Percentiles rank a stretch among this genome's conserved stretches.
Conservation (phyloP, 1,140 invertebrate genomes). For the Agraylea sexmaculata region DNA sequence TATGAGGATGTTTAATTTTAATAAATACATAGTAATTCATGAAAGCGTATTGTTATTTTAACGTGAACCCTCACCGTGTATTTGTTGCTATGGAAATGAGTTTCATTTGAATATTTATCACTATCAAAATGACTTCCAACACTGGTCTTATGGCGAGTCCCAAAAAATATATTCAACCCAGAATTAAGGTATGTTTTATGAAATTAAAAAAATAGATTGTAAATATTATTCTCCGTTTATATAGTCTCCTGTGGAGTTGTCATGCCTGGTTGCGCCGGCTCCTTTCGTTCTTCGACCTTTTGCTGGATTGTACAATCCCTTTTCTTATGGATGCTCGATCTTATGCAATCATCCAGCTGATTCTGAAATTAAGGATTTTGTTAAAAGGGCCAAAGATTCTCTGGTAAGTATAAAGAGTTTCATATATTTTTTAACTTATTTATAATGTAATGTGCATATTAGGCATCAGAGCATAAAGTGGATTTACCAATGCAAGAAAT, state of each 20-base stretch:
- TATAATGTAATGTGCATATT: constrained; percentile 8
- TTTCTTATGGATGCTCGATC: constrained; percentile 62
- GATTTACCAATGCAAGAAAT: constrained; percentile 39
- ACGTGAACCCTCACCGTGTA: too few relatives aligned
- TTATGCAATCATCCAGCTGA: constrained; percentile 73
- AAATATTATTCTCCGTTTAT: constrained; percentile 11
- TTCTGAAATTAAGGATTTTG: constrained; percentile 56
- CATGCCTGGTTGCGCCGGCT: constrained; percentile 41
- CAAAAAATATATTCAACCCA: neutral
- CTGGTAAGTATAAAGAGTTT: constrained; percentile 40
- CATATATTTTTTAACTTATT: neutral
- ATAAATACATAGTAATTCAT: too few relatives aligned
- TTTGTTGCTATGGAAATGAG: neutral
- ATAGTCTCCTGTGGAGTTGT: constrained; percentile 27
- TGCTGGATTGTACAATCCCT: constrained; percentile 67
- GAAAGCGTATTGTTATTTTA: too few relatives aligned
- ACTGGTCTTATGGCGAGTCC: too few relatives aligned
- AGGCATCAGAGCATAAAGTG: constrained; percentile 33
- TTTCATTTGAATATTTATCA: neutral
- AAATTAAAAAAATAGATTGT: neutral
- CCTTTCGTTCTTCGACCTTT: constrained; percentile 60
- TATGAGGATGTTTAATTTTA: too few relatives aligned
- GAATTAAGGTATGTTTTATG: constrained; percentile 3
- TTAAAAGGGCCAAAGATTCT: constrained; percentile 56
- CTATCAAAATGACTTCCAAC: too few relatives aligned